These are phyloP conservation scores for Orussus abietinus DNA, from an alignment of 1,140 invertebrate genomes.

Conservation along the genomic window DNA sequence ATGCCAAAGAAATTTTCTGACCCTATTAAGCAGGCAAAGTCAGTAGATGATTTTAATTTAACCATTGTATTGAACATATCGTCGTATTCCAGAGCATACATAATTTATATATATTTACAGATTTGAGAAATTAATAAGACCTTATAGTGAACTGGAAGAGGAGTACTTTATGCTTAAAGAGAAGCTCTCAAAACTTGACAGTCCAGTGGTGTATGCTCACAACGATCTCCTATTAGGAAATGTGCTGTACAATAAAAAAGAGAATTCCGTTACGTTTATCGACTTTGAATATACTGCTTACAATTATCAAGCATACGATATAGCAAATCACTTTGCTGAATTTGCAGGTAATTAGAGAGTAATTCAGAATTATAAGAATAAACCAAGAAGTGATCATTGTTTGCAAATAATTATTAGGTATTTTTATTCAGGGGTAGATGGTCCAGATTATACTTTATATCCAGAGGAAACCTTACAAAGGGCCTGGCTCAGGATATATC, in stretches of 20 bases:
- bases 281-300: conserved; percentile 95
- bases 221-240: conserved; percentile 96
- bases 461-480: conserved; percentile 77
- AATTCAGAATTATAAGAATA: no score
- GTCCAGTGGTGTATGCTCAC: conserved; percentile 92
- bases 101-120: conserved; percentile 52
- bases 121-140: conserved; percentile 65
- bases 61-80: no score
- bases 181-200: conserved; percentile 62
- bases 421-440: conserved; percentile 62
- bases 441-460: conserved; percentile 74
- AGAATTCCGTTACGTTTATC: conserved; percentile 82
- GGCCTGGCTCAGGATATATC: conserved; percentile 76
- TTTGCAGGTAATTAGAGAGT: conserved; percentile 89
- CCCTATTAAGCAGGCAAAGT: conserved; percentile 63
- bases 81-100: neutral
- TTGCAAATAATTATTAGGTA: conserved; percentile 6
- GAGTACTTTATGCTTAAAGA: conserved; percentile 69
- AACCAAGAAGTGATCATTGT: conserved; percentile 1
- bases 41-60: conserved; percentile 16
- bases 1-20: conserved; percentile 65
- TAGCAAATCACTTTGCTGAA: conserved; percentile 97
- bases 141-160: conserved; percentile 62
- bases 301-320: conserved; percentile 95
- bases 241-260: conserved; percentile 76